These are phyloP conservation scores for Drosophila limbata DNA, from an alignment of 2,888 invertebrate species.

Conservation along the genomic window DNA sequence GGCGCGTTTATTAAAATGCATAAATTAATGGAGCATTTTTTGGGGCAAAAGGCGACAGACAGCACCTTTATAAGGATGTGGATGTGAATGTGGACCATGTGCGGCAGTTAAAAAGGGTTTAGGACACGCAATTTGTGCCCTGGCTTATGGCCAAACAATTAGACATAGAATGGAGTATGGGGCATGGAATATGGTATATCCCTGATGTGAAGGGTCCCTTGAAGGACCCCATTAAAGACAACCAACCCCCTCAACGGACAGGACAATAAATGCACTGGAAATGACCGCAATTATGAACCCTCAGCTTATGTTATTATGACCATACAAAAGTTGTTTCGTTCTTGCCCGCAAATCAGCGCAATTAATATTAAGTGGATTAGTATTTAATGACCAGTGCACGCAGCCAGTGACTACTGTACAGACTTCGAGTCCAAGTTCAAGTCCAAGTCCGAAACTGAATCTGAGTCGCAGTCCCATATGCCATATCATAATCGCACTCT, in stretches of 20 bases:
- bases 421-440: conserved; percentile 1
- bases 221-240: conserved; percentile 30
- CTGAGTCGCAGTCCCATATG: conserved; percentile 31
- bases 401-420: conserved; percentile 37
- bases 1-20: conserved; percentile 82
- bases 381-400: conserved; percentile 82
- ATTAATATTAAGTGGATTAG: conserved; percentile 85
- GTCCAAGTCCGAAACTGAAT: conserved; percentile 5
- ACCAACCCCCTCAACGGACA: conserved; percentile 23
- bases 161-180: conserved; percentile 20
- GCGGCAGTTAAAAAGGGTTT: conserved; percentile 64
- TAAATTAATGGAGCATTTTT: conserved; percentile 74
- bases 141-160: conserved; percentile 67
- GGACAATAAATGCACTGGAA: conserved; percentile 68
- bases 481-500: conserved; percentile 64
- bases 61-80: conserved; percentile 43
- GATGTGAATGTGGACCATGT: conserved; percentile 41
- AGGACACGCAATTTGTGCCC: conserved; percentile 51
- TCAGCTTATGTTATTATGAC: conserved; percentile 40
- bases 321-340: conserved; percentile 29
- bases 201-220: conserved; percentile 2
- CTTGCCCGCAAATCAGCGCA: conserved; percentile 75
- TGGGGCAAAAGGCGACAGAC: neutral
- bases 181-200: neutral
- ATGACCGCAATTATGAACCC: conserved; percentile 81